Evolutionary conservation across 2,888 invertebrate species (phyloP).

Genomic region (Zygothrica quintamaculata): DNA sequence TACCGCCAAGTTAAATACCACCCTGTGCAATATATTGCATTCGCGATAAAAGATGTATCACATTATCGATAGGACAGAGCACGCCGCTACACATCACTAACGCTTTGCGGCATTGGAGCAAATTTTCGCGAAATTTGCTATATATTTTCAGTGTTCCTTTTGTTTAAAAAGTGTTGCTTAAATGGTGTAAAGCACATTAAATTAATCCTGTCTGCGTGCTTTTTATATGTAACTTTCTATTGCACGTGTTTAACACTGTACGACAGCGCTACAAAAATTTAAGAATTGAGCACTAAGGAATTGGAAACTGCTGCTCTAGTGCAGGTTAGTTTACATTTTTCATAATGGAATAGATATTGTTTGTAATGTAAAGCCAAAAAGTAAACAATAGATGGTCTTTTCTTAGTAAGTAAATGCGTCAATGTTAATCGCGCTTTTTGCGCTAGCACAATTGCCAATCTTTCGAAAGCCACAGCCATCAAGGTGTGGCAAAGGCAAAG

Average conservation of each 20-base stretch:
- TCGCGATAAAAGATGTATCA: conserved; percentile 51
- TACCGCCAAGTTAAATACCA: conserved; percentile 20
- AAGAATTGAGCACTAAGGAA: conserved; percentile 23
- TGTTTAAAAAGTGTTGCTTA: conserved; percentile 42
- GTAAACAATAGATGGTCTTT: conserved; percentile 48
- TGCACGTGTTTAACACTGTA: conserved; percentile 21
- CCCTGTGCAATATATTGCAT: conserved; percentile 9
- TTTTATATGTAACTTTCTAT: conserved; percentile 33
- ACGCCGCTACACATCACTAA: conserved; percentile 70
- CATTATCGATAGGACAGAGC: conserved; percentile 56
- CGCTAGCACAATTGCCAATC: conserved; percentile 74
- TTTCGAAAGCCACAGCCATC: conserved; percentile 62
- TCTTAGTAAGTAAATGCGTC: conserved; percentile 67
- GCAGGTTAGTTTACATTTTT: conserved; percentile 62
- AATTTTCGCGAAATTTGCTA: conserved; percentile 60
- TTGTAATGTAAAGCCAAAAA: conserved; percentile 24
- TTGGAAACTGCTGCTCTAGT: conserved; percentile 52
- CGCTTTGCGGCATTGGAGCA: conserved; percentile 63
- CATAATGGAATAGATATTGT: conserved; percentile 34
- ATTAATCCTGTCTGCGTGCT: conserved; percentile 43
- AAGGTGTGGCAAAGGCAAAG: conserved; percentile 74
- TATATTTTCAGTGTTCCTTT: conserved; percentile 49
- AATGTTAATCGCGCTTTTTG: conserved; percentile 81
- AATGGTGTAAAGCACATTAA: conserved; percentile 53
- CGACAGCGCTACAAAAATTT: conserved; percentile 7